Evolutionary conservation across 2,888 invertebrate species (phyloP).

Genomic region (Cyclophora punctaria): DNA sequence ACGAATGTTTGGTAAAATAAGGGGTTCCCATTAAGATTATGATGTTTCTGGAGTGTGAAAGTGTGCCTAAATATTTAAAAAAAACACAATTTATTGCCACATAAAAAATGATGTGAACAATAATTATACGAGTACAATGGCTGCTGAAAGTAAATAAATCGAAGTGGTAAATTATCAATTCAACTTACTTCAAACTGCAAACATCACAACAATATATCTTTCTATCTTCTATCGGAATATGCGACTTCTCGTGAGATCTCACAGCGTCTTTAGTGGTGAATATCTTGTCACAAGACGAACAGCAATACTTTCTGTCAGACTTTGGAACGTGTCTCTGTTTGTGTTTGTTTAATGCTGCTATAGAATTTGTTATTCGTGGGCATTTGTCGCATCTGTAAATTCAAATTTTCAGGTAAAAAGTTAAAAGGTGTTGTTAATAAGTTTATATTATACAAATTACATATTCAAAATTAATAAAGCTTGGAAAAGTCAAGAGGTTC

Average conservation of each 20-base stretch:
- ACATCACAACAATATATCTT: constrained; percentile 67
- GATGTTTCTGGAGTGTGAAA: too few relatives aligned
- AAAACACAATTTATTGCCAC: too few relatives aligned
- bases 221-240: constrained; percentile 70
- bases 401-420: too few relatives aligned
- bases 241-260: constrained; percentile 68
- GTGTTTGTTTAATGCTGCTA: constrained; percentile 64
- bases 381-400: constrained; percentile 69
- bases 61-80: too few relatives aligned
- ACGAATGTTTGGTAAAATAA: too few relatives aligned
- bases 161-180: background rate
- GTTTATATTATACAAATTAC: too few relatives aligned
- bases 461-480: too few relatives aligned
- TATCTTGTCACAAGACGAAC: constrained; percentile 63
- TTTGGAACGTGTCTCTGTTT: constrained; percentile 72
- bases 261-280: constrained; percentile 65
- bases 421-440: too few relatives aligned
- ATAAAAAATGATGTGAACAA: background rate
- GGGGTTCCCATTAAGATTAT: too few relatives aligned
- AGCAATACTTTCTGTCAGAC: constrained; percentile 61
- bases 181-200: constrained; percentile 68
- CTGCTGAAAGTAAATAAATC: too few relatives aligned
- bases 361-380: constrained; percentile 64
- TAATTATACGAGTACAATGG: background rate
- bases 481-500: too few relatives aligned